phyloP scores from a whole-genome alignment of 2,113 vertebrate species.

The Hassar affinis region DNA sequence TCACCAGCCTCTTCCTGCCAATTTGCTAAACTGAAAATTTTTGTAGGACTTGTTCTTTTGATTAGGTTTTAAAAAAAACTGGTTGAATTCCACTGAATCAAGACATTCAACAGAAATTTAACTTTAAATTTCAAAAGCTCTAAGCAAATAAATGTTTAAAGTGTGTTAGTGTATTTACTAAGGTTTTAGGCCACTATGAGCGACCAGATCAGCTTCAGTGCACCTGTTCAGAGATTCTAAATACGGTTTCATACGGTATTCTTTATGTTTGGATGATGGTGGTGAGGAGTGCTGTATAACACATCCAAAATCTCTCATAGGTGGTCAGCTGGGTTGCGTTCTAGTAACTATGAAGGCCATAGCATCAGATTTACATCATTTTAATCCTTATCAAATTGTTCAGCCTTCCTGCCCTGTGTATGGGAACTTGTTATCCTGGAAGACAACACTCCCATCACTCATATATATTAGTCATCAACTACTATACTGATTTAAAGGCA shows the following conservation, averaged over 20 bases:
- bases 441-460: not conserved
- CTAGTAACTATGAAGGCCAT: not conserved
- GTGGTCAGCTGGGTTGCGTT: not conserved
- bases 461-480: not conserved
- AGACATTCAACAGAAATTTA: not conserved
- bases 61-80: conserved; percentile 8
- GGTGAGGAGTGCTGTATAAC: not conserved
- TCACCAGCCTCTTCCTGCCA: conserved; percentile 74
- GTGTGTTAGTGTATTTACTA: not conserved
- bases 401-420: not conserved
- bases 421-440: not conserved
- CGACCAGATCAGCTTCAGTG: not conserved
- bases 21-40: conserved; percentile 65
- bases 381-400: not conserved
- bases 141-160: not conserved
- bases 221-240: not conserved
- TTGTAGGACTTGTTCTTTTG: conserved; percentile 7
- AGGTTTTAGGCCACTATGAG: not conserved
- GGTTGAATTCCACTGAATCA: conserved; percentile 13
- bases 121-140: not conserved
- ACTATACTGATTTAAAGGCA: not conserved
- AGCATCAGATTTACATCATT: not conserved
- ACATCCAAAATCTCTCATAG: not conserved
- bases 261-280: not conserved
- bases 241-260: not conserved